Evolutionary conservation across 2,797 vertebrate genomes (phyloP).

Genomic region (Cuculus canorus): DNA sequence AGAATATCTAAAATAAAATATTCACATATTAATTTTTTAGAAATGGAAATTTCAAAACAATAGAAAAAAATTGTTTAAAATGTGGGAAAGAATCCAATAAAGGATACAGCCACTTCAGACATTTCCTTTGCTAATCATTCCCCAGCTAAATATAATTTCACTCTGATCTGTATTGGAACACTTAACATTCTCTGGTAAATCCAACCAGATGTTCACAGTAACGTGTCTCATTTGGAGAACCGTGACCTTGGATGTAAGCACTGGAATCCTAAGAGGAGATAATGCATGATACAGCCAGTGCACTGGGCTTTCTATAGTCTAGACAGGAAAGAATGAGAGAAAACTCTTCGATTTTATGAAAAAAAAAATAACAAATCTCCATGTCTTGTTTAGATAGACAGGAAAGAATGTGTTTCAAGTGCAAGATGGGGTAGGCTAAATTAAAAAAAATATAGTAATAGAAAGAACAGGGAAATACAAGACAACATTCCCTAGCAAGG

Average conservation of each 20-base stretch:
- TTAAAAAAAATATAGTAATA: background rate
- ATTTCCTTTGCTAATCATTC: background rate
- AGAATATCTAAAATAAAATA: background rate
- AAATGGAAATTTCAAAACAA: background rate
- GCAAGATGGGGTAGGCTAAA: background rate
- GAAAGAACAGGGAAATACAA: background rate
- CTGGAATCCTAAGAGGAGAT: background rate
- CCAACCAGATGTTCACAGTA: background rate
- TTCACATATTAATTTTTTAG: background rate
- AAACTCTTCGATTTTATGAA: background rate
- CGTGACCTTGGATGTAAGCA: background rate
- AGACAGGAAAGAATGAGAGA: background rate
- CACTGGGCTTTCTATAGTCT: background rate
- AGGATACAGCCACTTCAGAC: background rate
- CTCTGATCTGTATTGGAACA: background rate
- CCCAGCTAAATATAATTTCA: background rate
- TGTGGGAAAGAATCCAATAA: background rate
- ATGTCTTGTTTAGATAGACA: background rate
- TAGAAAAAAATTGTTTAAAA: background rate
- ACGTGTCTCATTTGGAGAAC: background rate
- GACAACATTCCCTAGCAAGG: background rate
- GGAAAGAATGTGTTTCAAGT: background rate
- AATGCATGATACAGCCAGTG: background rate
- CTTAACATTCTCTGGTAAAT: background rate
- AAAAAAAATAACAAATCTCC: background rate